Base-by-base conservation (phyloP, 2,113 vertebrate species). In the Notothenia rossii region DNA sequence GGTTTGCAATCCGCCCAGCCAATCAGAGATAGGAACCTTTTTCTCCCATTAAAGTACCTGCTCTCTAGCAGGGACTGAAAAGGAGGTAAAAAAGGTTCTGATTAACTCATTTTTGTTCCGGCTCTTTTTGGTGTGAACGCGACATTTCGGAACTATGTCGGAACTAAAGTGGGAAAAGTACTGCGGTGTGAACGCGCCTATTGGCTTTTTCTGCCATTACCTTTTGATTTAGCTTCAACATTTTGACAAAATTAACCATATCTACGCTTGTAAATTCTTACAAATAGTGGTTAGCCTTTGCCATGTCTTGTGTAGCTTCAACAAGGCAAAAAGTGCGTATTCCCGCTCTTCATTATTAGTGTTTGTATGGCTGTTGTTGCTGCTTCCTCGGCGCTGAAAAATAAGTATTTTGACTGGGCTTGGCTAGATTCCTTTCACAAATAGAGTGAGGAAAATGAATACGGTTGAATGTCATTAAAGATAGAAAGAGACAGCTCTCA, bases 301-400 rank as follows among this genome's bases (percentile, higher is more conserved):
- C 75, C 82, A 58, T 50, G 75, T 50, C 82, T 82, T 81, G 81
- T 84, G 69, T 62, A 17, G 25, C 66, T 49, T 46, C 3, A 59
- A 72, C 43, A 10, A 10, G 36, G 62, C 63, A 0, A 5, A 50
- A 64, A 43, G 75, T 74, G 75, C 60, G 79, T 58, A 10, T 75
- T 54, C 65, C 72, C 62, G 63, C 84, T 90, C 75, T 73, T 81
- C 81, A 79, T 85, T 66, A n/a, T 36, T 81, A 36, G 83, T 88
- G 82, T 89, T 86, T 2, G 72, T 85, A 49, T 70, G 81, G 87
- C 80, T 58, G 75, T 56, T 11, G 86, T 85, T 77, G 90, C 89
- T 89, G 88, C 86, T 89, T 84, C 79, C 79, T 89, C 83, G 15
- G 84, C 74, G 72, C 86, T 81, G 81, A 67, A 65, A 74, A 72